A percentile compares a stretch with the other conserved stretches of the same genome.
Evolutionary conservation across 2,888 invertebrate genomes (phyloP).

Genomic region (Rhorus exstirpatorius): DNA sequence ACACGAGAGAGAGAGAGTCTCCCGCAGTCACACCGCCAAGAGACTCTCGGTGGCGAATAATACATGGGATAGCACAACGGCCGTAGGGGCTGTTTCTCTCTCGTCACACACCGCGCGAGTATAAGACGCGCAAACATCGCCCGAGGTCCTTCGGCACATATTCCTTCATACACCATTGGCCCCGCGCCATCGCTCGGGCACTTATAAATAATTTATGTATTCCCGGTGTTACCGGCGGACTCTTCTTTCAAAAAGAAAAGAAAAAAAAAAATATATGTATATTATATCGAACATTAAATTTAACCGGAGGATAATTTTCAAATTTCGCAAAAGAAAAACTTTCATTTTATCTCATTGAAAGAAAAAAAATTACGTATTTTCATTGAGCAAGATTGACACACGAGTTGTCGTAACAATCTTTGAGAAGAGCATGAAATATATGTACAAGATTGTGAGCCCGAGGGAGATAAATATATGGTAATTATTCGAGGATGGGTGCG

Average conservation of each 20-base stretch:
- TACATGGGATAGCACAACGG: conserved; percentile 62
- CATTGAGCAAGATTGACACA: not conserved
- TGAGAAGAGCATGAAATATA: not conserved
- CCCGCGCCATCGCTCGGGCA: conserved; percentile 67
- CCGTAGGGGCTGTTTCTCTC: conserved; percentile 9
- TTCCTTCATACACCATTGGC: conserved; percentile 75
- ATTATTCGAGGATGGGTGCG: conserved; percentile 61
- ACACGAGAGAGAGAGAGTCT: conserved; percentile 44
- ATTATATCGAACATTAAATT: not conserved
- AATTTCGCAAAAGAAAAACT: not conserved
- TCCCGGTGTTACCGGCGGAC: conserved; percentile 36
- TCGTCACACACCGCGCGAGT: not conserved
- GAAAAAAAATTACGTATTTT: not conserved
- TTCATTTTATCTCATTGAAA: not conserved
- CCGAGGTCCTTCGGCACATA: conserved; percentile 61
- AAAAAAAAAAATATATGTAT: no score
- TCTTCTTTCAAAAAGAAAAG: conserved; percentile 11
- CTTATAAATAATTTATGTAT: conserved; percentile 67
- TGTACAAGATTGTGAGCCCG: conserved; percentile 29
- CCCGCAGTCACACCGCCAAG: conserved; percentile 18
- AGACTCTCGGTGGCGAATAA: conserved; percentile 64
- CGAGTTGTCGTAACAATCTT: not conserved
- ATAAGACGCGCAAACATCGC: conserved; percentile 41
- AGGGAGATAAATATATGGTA: conserved; percentile 53
- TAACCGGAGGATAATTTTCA: not conserved